Conservation (phyloP, 2,888 invertebrate species). For the Yponomeuta sedellus region DNA sequence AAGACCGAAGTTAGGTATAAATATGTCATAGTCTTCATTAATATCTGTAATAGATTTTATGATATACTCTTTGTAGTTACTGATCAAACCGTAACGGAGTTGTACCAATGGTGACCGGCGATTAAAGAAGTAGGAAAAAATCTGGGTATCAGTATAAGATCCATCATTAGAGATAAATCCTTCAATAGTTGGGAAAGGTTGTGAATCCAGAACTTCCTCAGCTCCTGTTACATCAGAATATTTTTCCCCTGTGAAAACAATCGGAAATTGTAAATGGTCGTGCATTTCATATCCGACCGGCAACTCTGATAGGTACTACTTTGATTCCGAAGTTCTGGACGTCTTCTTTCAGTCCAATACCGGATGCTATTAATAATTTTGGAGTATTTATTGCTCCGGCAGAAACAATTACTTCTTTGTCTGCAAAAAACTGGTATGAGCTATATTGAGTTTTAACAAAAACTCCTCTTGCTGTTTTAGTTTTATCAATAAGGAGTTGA, state of each 20-base stretch:
- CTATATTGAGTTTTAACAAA: not conserved
- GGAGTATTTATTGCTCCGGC: constrained; percentile 8
- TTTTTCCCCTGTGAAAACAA: not conserved
- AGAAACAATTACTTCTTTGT: constrained; percentile 12
- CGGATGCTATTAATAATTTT: constrained; percentile 4
- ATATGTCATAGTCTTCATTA: constrained; percentile 33
- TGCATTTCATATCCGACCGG: constrained; percentile 10
- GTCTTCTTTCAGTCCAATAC: constrained; percentile 6
- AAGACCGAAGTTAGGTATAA: constrained; percentile 31
- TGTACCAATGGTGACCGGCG: not conserved
- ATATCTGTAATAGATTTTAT: constrained; percentile 18
- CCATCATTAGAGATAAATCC: not conserved
- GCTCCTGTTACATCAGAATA: not conserved
- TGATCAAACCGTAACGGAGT: constrained; percentile 20
- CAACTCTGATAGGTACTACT: constrained; percentile 8
- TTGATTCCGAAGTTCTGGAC: not conserved
- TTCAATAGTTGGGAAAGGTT: not conserved
- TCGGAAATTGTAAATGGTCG: not conserved
- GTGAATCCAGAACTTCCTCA: not conserved
- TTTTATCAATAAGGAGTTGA: constrained; percentile 26
- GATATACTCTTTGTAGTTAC: constrained; percentile 20
- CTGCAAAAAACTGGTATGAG: constrained; percentile 6
- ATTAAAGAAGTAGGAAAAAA: not conserved
- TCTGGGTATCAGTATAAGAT: not conserved
- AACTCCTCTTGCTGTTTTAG: constrained; percentile 19